A percentile compares a stretch with the other conserved stretches of the same genome.
Evolutionary conservation across 2,113 vertebrate genomes (phyloP).

Genomic region (Baryphthengus martii): DNA sequence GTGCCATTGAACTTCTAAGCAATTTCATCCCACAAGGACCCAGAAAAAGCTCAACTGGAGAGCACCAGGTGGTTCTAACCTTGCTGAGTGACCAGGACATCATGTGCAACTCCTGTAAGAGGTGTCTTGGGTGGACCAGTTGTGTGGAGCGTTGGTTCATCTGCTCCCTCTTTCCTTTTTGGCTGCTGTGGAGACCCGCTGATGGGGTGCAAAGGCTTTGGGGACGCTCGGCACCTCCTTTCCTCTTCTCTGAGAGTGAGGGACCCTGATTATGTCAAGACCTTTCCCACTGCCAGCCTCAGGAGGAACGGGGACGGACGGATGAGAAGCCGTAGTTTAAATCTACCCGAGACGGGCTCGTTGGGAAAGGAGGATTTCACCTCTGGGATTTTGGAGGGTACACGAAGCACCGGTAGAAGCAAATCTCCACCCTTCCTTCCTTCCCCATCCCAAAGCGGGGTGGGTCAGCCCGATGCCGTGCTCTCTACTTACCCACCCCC

Average conservation of each 20-base stretch:
- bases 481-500: neutral
- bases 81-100: neutral
- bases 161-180: neutral
- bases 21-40: neutral
- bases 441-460: rapidly evolving
- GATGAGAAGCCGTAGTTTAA: neutral
- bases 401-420: rapidly evolving
- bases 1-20: neutral
- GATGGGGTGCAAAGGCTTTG: neutral
- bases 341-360: rapidly evolving
- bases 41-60: neutral
- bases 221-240: neutral
- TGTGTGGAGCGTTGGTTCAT: rapidly evolving
- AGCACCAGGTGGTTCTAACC: neutral
- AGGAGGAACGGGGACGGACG: neutral
- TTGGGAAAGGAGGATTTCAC: neutral
- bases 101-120: rapidly evolving
- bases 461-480: rapidly evolving
- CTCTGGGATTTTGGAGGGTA: rapidly evolving
- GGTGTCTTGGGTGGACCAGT: rapidly evolving
- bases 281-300: neutral
- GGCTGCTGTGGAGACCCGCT: neutral
- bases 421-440: neutral
- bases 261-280: rapidly evolving
- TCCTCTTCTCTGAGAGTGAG: neutral